Base-by-base conservation (phyloP, 1,140 invertebrate species). In the Frieseomelitta varia region DNA sequence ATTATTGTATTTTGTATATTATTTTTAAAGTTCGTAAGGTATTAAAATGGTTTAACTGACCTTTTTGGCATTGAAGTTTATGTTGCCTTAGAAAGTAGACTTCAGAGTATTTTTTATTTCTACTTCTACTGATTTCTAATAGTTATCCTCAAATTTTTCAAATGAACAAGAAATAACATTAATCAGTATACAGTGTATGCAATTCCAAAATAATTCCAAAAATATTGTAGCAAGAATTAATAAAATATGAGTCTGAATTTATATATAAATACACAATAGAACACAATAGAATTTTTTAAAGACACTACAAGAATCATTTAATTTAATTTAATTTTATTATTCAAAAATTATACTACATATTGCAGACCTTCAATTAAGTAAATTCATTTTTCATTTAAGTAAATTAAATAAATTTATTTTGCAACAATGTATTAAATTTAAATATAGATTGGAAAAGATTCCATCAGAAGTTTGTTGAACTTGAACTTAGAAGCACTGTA, bases 381-480 rank as follows among this genome's bases (percentile, higher is more conserved):
- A 14, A 11, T 17, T 72, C 15, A 8, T 4, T 34, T 47, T 47
- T 47, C 39, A 47, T 8, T 47, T 47, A 47, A 47, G 39, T 47
- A 47, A 47, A 10, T 47, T 47, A 47, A 47, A 47, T 47, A 47
- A 47, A 47, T 47, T 47, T 8, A 47, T 34, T 34, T 55, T 53
- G 24, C 19, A 74, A 34, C 4, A 74, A 4, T 27, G 2, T 24
- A 11, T 58, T 0, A 14, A 24, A 4, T 51, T 53, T 6, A 21
- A 69, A 53, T 78, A 24, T 30, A 39, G 68, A 75, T 78, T 75
- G 2, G 24, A 6, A 87, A 83, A 12, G 61, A 4, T 81, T 53
- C 12, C 10, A 1, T 14, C 21, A n/a, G 10, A 63, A 86, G 90
- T 92, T 92, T 90, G 71, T 89, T 87, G 90, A 92, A 92, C 91